Evolutionary conservation across 2,113 vertebrate species (phyloP).

Genomic region (Eolophus roseicapilla): DNA sequence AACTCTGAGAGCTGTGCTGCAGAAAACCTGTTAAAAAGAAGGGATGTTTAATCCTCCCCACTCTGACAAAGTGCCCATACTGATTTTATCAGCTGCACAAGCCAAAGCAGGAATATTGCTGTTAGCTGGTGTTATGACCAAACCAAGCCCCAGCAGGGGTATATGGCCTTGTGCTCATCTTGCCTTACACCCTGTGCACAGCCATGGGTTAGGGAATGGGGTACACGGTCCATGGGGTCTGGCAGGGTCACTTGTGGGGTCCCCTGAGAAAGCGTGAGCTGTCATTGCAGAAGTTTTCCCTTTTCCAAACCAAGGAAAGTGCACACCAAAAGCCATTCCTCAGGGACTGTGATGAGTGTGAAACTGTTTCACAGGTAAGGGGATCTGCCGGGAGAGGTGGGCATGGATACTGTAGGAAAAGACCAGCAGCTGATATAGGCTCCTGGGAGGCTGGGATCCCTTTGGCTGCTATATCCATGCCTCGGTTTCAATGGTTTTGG

Average conservation of each 20-base stretch:
- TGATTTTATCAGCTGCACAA: neutral
- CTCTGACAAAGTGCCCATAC: neutral
- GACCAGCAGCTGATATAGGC: rapidly evolving
- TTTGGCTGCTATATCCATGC: neutral
- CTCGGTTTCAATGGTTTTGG: neutral
- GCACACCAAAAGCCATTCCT: neutral
- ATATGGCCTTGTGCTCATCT: rapidly evolving
- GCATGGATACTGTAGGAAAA: neutral
- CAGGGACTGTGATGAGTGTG: rapidly evolving
- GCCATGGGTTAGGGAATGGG: rapidly evolving
- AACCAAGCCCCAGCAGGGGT: rapidly evolving
- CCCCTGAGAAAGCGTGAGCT: rapidly evolving
- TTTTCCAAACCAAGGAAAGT: neutral
- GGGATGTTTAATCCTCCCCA: neutral
- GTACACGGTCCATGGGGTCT: rapidly evolving
- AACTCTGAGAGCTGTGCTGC: neutral
- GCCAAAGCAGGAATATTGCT: neutral
- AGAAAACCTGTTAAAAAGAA: rapidly evolving
- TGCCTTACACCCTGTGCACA: neutral
- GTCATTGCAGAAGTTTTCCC: neutral
- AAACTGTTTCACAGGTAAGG: neutral
- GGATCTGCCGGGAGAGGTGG: neutral
- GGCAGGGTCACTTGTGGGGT: too few relatives aligned
- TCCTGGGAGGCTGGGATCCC: neutral
- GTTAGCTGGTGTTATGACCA: rapidly evolving